These are phyloP conservation scores for Ardeotis arabs DNA, from an alignment of 2,113 vertebrate species.

Conservation along the genomic window DNA sequence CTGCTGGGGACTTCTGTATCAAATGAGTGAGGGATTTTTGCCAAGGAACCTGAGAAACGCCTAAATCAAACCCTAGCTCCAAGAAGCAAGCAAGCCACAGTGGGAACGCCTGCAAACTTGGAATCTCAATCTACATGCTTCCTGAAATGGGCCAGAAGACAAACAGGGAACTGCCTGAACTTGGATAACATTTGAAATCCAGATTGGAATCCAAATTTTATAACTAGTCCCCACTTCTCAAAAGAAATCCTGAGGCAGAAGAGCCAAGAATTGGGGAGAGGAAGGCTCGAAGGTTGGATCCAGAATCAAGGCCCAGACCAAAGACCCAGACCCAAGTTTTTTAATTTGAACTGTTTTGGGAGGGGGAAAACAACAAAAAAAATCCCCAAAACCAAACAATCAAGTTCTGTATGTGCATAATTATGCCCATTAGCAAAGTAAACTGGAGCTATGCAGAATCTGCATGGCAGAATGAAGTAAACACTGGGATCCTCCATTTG, in stretches of 20 bases:
- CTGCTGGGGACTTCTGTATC: background rate
- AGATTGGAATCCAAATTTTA: slow-evolving; percentile 41
- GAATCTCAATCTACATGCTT: background rate
- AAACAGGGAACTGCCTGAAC: background rate
- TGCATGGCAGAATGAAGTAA: background rate
- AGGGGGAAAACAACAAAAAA: background rate
- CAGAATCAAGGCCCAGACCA: background rate
- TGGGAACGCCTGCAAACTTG: slow-evolving; percentile 4
- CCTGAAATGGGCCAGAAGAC: background rate
- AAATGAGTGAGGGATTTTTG: slow-evolving; percentile 8
- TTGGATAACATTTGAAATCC: background rate
- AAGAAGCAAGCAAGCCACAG: background rate
- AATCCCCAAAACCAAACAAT: background rate
- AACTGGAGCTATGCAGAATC: background rate
- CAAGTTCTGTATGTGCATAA: background rate
- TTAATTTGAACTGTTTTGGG: background rate
- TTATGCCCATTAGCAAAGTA: background rate
- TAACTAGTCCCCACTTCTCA: background rate
- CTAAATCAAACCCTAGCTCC: background rate
- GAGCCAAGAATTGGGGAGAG: background rate
- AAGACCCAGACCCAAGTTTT: background rate
- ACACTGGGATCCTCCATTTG: background rate
- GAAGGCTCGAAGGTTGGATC: background rate
- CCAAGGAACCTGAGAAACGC: background rate
- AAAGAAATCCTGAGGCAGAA: background rate